Evolutionary conservation across 2,797 vertebrate species (phyloP).

Genomic region (Myioborus melanocephalus): DNA sequence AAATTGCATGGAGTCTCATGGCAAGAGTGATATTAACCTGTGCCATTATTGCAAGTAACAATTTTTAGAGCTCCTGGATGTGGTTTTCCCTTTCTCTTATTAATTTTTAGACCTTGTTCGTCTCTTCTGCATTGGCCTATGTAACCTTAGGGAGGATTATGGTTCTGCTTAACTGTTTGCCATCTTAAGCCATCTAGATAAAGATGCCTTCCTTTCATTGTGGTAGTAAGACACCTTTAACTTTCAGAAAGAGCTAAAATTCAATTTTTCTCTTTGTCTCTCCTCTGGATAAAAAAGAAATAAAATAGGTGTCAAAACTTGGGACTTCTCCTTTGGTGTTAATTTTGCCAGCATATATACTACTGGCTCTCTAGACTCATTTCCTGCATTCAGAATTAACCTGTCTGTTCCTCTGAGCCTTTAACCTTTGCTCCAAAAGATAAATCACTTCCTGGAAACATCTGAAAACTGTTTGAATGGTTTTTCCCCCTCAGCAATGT

Average conservation of each 20-base stretch:
- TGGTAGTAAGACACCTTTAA: neutral
- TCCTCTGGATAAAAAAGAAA: neutral
- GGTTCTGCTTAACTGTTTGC: slow-evolving; percentile 15
- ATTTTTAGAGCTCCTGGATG: neutral
- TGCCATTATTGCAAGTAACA: neutral
- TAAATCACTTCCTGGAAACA: slow-evolving; percentile 31
- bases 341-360: neutral
- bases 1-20: neutral
- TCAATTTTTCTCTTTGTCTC: neutral
- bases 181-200: neutral
- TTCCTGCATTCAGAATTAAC: slow-evolving; percentile 16
- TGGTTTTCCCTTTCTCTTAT: neutral
- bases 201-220: neutral
- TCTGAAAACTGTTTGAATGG: neutral
- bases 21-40: slow-evolving; percentile 1
- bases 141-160: neutral
- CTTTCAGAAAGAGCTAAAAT: neutral
- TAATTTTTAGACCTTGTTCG: neutral
- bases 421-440: slow-evolving; percentile 4
- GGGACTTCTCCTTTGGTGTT: neutral
- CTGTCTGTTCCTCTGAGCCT: neutral
- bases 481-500: neutral
- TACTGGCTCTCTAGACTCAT: neutral
- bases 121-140: neutral
- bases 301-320: neutral